Evolutionary conservation across 2,888 invertebrate genomes (phyloP).

Genomic region (Unio delphinus): DNA sequence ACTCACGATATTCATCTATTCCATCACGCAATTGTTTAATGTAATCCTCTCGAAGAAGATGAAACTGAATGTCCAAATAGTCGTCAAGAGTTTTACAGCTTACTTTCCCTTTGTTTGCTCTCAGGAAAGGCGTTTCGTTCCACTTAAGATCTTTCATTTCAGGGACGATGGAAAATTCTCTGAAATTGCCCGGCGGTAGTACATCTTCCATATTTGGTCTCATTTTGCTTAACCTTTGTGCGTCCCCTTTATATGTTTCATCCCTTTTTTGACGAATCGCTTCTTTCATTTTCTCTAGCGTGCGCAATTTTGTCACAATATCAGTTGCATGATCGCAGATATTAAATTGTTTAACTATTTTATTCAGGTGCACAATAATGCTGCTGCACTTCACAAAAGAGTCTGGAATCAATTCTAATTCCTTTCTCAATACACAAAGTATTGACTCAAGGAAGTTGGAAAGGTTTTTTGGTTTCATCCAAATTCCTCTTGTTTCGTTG

Average conservation of each 20-base stretch:
- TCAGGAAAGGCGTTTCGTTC: slow-evolving; percentile 52
- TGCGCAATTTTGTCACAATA: neutral
- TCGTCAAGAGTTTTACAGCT: slow-evolving; percentile 79
- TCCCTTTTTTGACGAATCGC: slow-evolving; percentile 2
- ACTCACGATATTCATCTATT: slow-evolving; percentile 74
- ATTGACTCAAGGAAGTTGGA: slow-evolving; percentile 1
- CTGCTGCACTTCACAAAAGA: slow-evolving; percentile 12
- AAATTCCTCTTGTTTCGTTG: too few species aligned
- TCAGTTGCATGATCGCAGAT: neutral
- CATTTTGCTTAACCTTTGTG: too few species aligned
- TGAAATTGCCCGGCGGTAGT: slow-evolving; percentile 32
- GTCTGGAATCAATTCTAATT: slow-evolving; percentile 11
- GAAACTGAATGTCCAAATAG: slow-evolving; percentile 84
- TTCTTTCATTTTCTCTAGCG: slow-evolving; percentile 1
- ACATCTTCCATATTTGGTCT: too few species aligned
- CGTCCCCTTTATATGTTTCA: too few species aligned
- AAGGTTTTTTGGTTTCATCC: neutral
- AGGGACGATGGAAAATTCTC: slow-evolving; percentile 53
- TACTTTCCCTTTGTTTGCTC: slow-evolving; percentile 78
- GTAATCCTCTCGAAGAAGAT: slow-evolving; percentile 86
- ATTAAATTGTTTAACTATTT: slow-evolving; percentile 4
- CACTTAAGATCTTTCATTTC: slow-evolving; percentile 70
- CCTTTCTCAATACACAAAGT: slow-evolving; percentile 5
- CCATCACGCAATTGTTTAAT: slow-evolving; percentile 82
- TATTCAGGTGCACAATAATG: slow-evolving; percentile 4